A percentile compares a stretch with the other conserved stretches of the same genome.
Conservation (phyloP, 1,140 invertebrate genomes). For the Drosophila kanapiae region DNA sequence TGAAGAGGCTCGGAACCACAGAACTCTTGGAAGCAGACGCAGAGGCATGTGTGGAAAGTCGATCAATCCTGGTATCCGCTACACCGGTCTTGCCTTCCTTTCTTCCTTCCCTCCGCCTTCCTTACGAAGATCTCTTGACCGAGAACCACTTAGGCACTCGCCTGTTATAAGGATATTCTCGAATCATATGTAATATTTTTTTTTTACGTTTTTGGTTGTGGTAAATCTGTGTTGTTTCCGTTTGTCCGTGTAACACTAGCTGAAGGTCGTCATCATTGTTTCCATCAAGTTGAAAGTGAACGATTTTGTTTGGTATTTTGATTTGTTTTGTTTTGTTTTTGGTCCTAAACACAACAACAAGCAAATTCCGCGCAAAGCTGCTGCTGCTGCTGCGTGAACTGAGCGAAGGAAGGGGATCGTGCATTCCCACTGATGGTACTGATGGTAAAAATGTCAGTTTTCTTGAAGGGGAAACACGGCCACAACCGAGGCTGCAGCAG, state of each 20-base stretch:
- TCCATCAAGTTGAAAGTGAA: constrained; percentile 77
- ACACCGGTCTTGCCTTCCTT: background rate
- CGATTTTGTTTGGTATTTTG: constrained; percentile 65
- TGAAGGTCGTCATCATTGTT: constrained; percentile 55
- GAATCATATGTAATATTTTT: constrained; percentile 23
- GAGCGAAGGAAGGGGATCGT: constrained; percentile 20
- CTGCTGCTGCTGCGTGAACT: constrained; percentile 34
- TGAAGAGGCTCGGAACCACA: background rate
- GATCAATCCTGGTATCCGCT: constrained; percentile 10
- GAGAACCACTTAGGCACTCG: constrained; percentile 22
- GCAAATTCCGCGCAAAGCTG: constrained; percentile 73
- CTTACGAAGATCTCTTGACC: constrained; percentile 14
- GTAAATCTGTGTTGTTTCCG: constrained; percentile 15
- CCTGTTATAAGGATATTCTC: constrained; percentile 28
- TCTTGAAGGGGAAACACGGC: constrained; percentile 25
- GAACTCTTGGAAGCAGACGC: constrained; percentile 7
- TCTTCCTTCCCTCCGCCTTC: constrained; percentile 4
- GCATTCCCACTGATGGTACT: constrained; percentile 33
- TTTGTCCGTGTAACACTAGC: constrained; percentile 46
- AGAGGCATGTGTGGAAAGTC: background rate
- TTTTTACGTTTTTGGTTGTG: constrained; percentile 34
- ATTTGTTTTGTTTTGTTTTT: constrained; percentile 47
- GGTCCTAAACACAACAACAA: constrained; percentile 73
- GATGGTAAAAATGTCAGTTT: constrained; percentile 39
- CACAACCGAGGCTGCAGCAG: constrained; percentile 56